Evolutionary conservation across 2,797 vertebrate species (phyloP), one percentile per base, ranked within the genome.

Genomic region (Acanthurus tractus): DNA sequence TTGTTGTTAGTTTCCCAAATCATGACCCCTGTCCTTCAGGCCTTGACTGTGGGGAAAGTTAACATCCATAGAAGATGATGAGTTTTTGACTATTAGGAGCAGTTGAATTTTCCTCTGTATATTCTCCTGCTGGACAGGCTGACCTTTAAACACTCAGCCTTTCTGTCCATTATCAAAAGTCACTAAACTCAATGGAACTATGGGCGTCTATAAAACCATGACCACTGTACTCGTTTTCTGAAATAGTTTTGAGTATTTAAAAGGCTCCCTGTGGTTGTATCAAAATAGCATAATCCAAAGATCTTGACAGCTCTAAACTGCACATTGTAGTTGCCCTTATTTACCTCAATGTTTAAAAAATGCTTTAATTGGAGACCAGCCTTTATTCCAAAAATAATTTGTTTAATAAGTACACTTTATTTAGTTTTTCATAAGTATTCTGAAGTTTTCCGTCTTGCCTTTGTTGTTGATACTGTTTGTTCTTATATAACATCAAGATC

Each of bases 101-200:
- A 40, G 38, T 8, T 29, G 10, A 40, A 40, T 40, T 40, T 40
- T 40, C 2, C 25, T 40, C 38, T 40, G 38, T 8, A 8, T 11
- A 40, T 40, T 40, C 38, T 8, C 38, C 38, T 40, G 38, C 2
- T 40, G 38, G 8, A 40, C 38, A 40, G 38, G 38, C 38, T 40
- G 38, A 11, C 38, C 38, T 40, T 40, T 11, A 40, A 40, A 84
- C 57, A 84, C 55, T 64, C 15, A 0, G 56, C 45, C 55, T 55
- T 68, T 71, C 56, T 56, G 64, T 74, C 63, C 55, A 18, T 68
- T 68, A 64, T 59, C 63, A 38, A 79, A 67, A 77, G 52, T 58
- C 57, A 66, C 63, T 38, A 52, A 18, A 66, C 70, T 71, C 65
- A 54, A 54, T 20, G 14, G 53, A 62, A 23, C 20, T 38, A 6